Conservation (phyloP, 2,113 vertebrate genomes). For the Corythaixoides concolor region DNA sequence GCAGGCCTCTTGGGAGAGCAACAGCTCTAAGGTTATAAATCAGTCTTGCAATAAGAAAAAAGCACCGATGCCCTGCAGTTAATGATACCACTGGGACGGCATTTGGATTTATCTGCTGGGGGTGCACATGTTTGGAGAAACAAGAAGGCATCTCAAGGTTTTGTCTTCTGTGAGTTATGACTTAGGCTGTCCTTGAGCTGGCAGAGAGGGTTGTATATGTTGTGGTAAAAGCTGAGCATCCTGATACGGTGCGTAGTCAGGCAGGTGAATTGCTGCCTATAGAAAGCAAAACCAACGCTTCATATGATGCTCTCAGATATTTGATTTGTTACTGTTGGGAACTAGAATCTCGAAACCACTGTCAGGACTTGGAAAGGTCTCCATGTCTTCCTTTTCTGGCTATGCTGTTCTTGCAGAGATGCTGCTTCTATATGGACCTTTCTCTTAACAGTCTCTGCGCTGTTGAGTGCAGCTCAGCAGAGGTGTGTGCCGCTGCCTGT, state of each 20-base stretch:
- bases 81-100: fast-evolving
- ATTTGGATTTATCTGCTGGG: not conserved
- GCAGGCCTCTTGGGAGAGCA: not conserved
- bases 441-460: not conserved
- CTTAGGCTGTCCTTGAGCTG: not conserved
- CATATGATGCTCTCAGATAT: not conserved
- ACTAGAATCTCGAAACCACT: not conserved
- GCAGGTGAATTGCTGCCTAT: not conserved
- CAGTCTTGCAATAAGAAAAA: not conserved
- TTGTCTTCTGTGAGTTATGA: not conserved
- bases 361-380: not conserved
- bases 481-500: not conserved
- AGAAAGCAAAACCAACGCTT: not conserved
- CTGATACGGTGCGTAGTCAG: not conserved
- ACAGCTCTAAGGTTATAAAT: not conserved
- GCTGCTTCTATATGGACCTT: not conserved
- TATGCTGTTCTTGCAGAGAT: not conserved
- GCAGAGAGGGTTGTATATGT: not conserved
- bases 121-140: not conserved
- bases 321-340: not conserved
- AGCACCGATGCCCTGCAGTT: not conserved
- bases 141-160: not conserved
- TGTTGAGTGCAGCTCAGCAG: not conserved
- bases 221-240: not conserved
- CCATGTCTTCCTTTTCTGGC: not conserved